Percentiles rank a stretch among this genome's conserved stretches.
These are phyloP conservation scores for Montipora efflorescens DNA, from an alignment of 64 coral and sea anemone genomes.

Conservation along the genomic window DNA sequence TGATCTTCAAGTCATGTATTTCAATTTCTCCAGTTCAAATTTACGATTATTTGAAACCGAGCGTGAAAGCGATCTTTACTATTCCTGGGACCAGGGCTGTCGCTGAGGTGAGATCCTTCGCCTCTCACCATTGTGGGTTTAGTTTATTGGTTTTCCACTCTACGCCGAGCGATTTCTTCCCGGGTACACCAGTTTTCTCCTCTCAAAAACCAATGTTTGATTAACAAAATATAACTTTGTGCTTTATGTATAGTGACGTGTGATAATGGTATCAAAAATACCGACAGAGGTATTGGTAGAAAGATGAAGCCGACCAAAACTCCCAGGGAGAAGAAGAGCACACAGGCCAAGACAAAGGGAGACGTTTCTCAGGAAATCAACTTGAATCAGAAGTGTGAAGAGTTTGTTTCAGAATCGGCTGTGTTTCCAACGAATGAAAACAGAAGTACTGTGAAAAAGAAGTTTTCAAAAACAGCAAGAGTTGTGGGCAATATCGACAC, in stretches of 20 bases:
- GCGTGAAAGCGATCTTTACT: too few species aligned
- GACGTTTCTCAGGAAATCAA: neutral
- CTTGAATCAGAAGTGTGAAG: neutral
- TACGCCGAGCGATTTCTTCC: too few species aligned
- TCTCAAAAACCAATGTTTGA: too few species aligned
- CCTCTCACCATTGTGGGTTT: neutral
- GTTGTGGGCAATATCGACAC: neutral
- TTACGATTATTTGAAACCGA: too few species aligned
- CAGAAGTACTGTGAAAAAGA: neutral
- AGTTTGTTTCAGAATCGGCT: neutral
- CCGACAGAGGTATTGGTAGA: neutral
- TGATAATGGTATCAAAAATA: neutral
- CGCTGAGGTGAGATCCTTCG: neutral
- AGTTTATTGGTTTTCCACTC: too few species aligned
- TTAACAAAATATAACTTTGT: too few species aligned
- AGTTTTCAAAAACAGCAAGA: constrained; percentile 13
- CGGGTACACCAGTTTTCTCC: too few species aligned
- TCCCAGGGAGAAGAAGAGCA: constrained; percentile 10
- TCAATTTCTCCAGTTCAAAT: too few species aligned
- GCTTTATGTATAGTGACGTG: neutral
- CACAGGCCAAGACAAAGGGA: neutral
- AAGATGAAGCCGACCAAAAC: neutral
- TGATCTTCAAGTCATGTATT: too few species aligned
- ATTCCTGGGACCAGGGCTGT: too few species aligned
- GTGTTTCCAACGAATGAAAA: neutral